Conservation (phyloP, 2,888 invertebrate species). For the Trilocha varians region DNA sequence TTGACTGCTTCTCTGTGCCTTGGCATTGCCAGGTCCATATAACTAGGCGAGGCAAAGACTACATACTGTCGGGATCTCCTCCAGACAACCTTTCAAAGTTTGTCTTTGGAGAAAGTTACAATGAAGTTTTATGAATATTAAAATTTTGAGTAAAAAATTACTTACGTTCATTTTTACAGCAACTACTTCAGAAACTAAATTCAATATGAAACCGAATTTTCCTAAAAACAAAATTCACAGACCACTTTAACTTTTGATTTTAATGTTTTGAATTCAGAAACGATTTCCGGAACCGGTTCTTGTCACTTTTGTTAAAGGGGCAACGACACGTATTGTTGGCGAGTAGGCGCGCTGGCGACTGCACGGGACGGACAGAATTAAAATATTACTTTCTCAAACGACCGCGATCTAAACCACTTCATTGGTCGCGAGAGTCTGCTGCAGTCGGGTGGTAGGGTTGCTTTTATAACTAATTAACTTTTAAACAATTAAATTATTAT, state of each 20-base stretch:
- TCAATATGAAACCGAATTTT: no score
- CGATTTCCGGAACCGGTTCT: slow-evolving; percentile 12
- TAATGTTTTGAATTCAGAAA: slow-evolving; percentile 11
- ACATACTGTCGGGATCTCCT: no score
- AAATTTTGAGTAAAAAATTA: slow-evolving; percentile 4
- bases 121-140: neutral
- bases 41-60: no score
- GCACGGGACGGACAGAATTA: slow-evolving; percentile 15
- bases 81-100: no score
- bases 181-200: slow-evolving; percentile 10
- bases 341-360: slow-evolving; percentile 26
- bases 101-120: no score
- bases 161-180: slow-evolving; percentile 31
- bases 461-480: slow-evolving; percentile 6
- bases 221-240: slow-evolving; percentile 15
- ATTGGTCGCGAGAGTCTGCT: slow-evolving; percentile 13
- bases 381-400: slow-evolving; percentile 39
- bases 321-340: neutral
- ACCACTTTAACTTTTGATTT: slow-evolving; percentile 21
- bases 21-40: no score
- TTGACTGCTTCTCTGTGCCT: no score
- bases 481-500: slow-evolving; percentile 9
- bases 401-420: slow-evolving; percentile 24
- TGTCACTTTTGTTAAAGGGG: neutral
- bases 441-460: neutral